These are phyloP conservation scores for Capreolus pygargus DNA, from an alignment of 2,113 vertebrate genomes.

Conservation along the genomic window DNA sequence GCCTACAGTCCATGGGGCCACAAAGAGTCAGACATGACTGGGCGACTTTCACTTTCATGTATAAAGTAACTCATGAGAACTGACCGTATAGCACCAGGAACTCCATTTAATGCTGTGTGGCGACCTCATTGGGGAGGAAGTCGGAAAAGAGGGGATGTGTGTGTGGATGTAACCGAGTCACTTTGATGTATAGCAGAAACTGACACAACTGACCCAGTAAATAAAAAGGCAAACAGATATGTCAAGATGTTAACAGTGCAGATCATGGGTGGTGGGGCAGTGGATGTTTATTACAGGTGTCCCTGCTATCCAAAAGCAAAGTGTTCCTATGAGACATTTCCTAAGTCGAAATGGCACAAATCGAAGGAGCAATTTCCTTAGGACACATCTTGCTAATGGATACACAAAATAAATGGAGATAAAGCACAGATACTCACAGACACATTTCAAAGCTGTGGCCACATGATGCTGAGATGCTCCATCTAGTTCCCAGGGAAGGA, in stretches of 20 bases:
- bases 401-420: background rate
- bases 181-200: background rate
- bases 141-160: background rate
- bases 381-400: background rate
- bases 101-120: background rate
- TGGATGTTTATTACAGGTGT: background rate
- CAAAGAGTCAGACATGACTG: background rate
- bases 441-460: background rate
- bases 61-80: background rate
- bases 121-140: background rate
- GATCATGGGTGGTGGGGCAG: background rate
- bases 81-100: background rate
- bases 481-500: background rate
- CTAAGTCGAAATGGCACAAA: background rate
- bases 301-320: background rate
- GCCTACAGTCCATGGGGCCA: background rate
- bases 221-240: constrained; percentile 23
- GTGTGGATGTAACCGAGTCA: background rate
- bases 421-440: background rate
- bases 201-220: background rate
- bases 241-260: background rate
- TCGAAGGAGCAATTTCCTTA: background rate
- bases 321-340: background rate
- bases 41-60: background rate
- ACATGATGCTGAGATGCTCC: background rate